Conservation (phyloP, 2,113 vertebrate species). For the Martes martes region DNA sequence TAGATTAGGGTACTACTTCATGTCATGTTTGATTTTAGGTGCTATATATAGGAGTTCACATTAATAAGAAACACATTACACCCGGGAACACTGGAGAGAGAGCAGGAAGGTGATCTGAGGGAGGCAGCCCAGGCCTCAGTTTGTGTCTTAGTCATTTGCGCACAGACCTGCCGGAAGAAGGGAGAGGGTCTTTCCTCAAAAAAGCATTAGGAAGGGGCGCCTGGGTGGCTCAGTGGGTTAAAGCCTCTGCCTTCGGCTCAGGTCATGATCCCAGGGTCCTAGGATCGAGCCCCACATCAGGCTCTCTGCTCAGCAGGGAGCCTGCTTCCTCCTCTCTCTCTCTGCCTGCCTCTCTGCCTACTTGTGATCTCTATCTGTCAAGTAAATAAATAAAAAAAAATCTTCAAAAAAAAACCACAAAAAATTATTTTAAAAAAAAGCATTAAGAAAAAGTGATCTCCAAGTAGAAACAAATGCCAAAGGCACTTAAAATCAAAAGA, state of each 20-base stretch:
- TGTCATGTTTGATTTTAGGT: not conserved
- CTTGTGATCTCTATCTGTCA: too few relatives aligned
- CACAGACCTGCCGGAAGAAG: not conserved
- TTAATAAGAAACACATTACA: not conserved
- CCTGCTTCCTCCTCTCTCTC: too few relatives aligned
- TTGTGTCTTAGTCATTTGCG: not conserved
- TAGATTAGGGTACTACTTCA: not conserved
- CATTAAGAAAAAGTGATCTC: not conserved
- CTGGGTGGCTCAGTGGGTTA: too few relatives aligned
- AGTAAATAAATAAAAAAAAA: too few relatives aligned
- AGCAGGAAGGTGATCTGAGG: not conserved
- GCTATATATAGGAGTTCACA: not conserved
- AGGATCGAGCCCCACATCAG: too few relatives aligned
- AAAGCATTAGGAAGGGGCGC: not conserved
- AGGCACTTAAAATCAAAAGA: not conserved
- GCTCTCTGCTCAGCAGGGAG: too few relatives aligned
- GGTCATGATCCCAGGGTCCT: too few relatives aligned
- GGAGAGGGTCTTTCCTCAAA: not conserved
- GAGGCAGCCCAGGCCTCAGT: not conserved
- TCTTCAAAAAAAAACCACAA: too few relatives aligned
- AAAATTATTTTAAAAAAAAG: not conserved
- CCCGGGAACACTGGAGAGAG: not conserved
- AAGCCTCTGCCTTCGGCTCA: too few relatives aligned
- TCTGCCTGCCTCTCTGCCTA: too few relatives aligned
- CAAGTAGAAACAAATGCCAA: conserved; percentile 3